Base-by-base conservation (phyloP, 2,888 invertebrate species). In the Saturnia pavonia region DNA sequence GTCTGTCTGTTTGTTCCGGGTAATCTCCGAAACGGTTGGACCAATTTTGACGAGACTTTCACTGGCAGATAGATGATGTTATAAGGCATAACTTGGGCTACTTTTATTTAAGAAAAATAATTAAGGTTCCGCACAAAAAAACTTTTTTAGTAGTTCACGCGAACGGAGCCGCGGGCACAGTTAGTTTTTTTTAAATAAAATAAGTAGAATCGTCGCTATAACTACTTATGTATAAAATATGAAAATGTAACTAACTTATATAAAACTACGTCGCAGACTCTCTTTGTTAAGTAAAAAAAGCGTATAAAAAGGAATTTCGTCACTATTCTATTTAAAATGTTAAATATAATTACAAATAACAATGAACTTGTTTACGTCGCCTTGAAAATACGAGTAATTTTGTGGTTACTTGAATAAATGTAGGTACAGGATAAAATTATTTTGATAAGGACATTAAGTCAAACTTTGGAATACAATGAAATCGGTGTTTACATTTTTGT, bases 401-500 rank as follows among this genome's bases (percentile, higher is more conserved):
- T 12, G 12, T 25, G 3, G 14, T 14, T n/a, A n/a, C n/a, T n/a
- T n/a, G 16, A 60, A 60, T 14, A 60, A 67, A 68, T 67, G 43
- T 22, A 54, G 43, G 34, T 73, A 45, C 69, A 27, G 12, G 25
- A 60, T 9, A 70, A 40, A 40, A n/a, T 40, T 40, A 40, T 40
- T 40, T 12, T 14, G 19, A 65, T 63, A 48, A 65, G 45, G 8
- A 48, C 25, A 16, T 22, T 43, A 43, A 69, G 45, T 19, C 66
- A 27, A 70, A 65, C 48, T n/a, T 22, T 40, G 12, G 4, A 65
- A 68, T 48, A 68, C 14, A 40, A 19, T 65, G 16, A 40, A 65
- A 65, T 40, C 40, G 40, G 34, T 73, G 74, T 74, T 75, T 27
- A 60, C 12, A 60, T 27, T 27, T 60, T 60, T 60, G 11, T 42